phyloP scores from a whole-genome alignment of 2,113 vertebrate species.

The Galbula dea region DNA sequence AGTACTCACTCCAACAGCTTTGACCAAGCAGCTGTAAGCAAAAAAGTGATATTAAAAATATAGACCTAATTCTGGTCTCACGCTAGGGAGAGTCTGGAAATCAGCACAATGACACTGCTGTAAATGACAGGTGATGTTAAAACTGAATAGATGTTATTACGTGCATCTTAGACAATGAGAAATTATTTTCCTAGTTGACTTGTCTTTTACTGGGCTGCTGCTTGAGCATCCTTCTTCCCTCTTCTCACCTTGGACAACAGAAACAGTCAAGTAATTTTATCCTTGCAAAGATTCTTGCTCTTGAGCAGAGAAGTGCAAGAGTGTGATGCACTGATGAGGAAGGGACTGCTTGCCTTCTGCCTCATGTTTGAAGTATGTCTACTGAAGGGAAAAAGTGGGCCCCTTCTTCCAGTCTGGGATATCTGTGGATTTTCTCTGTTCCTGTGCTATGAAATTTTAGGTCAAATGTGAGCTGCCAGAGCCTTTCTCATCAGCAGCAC shows the following conservation, averaged over 20 bases:
- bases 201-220: not conserved
- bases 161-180: not conserved
- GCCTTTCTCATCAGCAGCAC: not conserved
- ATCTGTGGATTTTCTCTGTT: not conserved
- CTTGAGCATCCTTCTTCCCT: not conserved
- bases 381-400: accelerated
- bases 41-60: not conserved
- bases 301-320: not conserved
- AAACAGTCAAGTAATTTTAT: not conserved
- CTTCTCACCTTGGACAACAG: not conserved
- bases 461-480: not conserved
- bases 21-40: not conserved
- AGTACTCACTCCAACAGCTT: not conserved
- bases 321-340: accelerated
- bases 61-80: not conserved
- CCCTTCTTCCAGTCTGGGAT: not conserved
- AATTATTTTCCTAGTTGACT: not conserved
- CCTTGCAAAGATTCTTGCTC: not conserved
- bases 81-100: not conserved
- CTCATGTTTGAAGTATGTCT: too few relatives aligned
- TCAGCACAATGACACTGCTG: not conserved
- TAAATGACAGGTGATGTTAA: not conserved
- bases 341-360: not conserved
- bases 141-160: not conserved
- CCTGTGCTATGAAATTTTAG: not conserved